Evolutionary conservation across 2,797 vertebrate genomes (phyloP).

Genomic region (Dendrocincla tyrannina): DNA sequence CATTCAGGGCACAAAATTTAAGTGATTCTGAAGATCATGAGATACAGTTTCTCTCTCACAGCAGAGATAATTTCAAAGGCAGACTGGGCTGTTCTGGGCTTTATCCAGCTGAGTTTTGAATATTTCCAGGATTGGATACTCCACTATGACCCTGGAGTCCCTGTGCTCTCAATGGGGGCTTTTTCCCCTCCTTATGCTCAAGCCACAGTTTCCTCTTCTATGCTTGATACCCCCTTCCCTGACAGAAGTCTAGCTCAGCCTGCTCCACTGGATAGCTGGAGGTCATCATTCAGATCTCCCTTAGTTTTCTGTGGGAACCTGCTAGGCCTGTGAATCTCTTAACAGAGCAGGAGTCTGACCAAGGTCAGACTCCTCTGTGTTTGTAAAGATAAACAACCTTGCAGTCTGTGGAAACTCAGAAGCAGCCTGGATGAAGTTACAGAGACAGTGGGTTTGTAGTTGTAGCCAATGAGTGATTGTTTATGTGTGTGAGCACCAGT

Average conservation of each 20-base stretch:
- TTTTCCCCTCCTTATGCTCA: rapidly evolving
- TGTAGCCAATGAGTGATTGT: no score
- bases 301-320: no score
- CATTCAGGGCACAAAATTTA: background rate
- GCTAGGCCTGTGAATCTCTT: no score
- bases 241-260: background rate
- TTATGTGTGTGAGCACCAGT: no score
- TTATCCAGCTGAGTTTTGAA: background rate
- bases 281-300: background rate
- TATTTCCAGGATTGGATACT: background rate
- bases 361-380: no score
- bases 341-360: no score
- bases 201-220: background rate
- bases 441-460: no score
- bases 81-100: background rate
- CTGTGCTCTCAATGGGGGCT: background rate
- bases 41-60: background rate
- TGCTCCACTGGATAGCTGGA: background rate
- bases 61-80: background rate
- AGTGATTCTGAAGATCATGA: background rate
- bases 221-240: background rate
- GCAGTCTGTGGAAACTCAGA: no score
- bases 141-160: background rate
- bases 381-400: no score
- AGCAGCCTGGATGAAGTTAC: no score